Base-by-base conservation (phyloP, 1,140 invertebrate species). In the Apocrypta bakeri region DNA sequence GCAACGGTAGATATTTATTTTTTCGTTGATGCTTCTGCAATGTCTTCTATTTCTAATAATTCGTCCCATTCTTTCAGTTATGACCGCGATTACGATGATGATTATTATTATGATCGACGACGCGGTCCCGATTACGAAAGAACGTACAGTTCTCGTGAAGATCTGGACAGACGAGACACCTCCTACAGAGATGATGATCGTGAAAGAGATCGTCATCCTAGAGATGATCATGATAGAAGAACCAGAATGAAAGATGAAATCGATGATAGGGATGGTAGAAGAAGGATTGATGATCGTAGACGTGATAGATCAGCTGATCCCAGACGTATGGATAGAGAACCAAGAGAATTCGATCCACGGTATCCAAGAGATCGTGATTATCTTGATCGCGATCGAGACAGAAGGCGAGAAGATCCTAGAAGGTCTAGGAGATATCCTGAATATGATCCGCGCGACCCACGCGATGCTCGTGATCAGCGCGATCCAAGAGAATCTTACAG, bases 71-170 rank as follows among this genome's bases (percentile, higher is more conserved):
- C 37, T 87, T 89, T 78, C 25, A 90, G 89, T 61, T 90, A 90
- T 21, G 90, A 91, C 74, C 87, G 89, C 0, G 90, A 91, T 29
- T 92, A 88, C 56, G 90, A 92, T 3, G 91, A 92, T 27, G 92
- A 93, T 84, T 93, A 93, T 83, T 93, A 93, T 87, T 92, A 92
- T 69, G 90, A 90, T 72, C 88, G 89, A 68, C 89, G 92, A 66
- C 91, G 92, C n/a, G 89, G 88, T 1, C 88, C 88, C 27, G 92
- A 93, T 25, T 92, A 81, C 25, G 91, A 92, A 56, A 87, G 91
- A 72, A 33, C 87, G 0, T 92, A 91, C 37, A 88, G 86, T 83
- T 87, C 88, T 0, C 87, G 90, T 0, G 91, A 92, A 24, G 91
- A 92, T 83, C 81, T 91, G 6, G 90, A 92, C 77, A 88, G 90